These are phyloP conservation scores for Oophaga sylvatica DNA, from an alignment of 2,797 vertebrate genomes.

Conservation along the genomic window DNA sequence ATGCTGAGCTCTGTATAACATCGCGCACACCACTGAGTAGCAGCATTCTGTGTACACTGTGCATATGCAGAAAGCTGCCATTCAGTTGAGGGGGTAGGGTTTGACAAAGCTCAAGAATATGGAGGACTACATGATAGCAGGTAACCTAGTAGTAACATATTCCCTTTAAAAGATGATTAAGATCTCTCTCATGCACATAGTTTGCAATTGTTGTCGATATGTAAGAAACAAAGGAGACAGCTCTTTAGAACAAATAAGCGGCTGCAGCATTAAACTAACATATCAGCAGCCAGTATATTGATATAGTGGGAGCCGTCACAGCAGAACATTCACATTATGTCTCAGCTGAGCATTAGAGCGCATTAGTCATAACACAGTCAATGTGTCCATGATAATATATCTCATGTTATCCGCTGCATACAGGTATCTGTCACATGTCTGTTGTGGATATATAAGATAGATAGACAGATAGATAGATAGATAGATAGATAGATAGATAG, in stretches of 20 bases:
- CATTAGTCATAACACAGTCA: conserved; percentile 12
- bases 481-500: background rate
- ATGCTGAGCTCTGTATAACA: no score
- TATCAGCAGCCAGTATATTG: background rate
- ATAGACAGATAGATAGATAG: background rate
- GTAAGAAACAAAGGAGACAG: conserved; percentile 1
- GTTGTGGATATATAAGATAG: background rate
- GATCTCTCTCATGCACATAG: background rate
- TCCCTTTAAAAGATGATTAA: background rate
- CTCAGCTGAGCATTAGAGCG: background rate
- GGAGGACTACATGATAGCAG: no score
- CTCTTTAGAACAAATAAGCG: conserved; percentile 1
- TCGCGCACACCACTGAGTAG: no score
- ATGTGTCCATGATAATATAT: background rate
- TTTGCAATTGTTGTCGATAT: background rate
- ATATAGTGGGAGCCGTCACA: background rate
- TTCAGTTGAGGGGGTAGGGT: no score
- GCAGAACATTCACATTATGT: conserved; percentile 1
- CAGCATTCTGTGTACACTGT: no score
- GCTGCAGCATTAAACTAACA: background rate
- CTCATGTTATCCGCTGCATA: background rate
- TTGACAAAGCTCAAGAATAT: no score
- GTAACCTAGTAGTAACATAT: no score
- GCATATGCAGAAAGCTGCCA: no score
- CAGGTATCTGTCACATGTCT: background rate